Percentiles rank a stretch among this genome's conserved stretches.
Conservation (phyloP, 2,113 vertebrate genomes). For the Morone chrysops region DNA sequence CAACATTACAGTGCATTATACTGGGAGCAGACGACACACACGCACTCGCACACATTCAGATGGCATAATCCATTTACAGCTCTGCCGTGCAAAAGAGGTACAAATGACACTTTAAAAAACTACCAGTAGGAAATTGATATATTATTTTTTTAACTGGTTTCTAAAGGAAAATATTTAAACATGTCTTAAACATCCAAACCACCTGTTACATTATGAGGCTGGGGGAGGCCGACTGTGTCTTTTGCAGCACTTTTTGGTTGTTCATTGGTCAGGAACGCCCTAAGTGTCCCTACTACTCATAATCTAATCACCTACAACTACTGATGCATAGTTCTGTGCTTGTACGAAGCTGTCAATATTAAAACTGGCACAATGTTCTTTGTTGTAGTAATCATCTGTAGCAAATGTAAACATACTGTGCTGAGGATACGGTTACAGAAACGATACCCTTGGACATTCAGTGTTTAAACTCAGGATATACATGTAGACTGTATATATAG, state of each 20-base stretch:
- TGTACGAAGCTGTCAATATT: slow-evolving; percentile 47
- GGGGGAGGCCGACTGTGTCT: slow-evolving; percentile 51
- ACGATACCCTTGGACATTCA: slow-evolving; percentile 54
- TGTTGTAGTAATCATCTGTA: slow-evolving; percentile 37
- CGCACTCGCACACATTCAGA: slow-evolving; percentile 61
- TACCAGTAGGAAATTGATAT: slow-evolving; percentile 65
- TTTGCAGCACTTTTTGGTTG: slow-evolving; percentile 80
- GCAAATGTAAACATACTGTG: slow-evolving; percentile 69
- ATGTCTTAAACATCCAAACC: slow-evolving; percentile 63
- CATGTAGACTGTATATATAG: slow-evolving; percentile 13
- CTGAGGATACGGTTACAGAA: slow-evolving; percentile 47
- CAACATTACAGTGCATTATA: slow-evolving; percentile 79
- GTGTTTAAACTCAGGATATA: slow-evolving; percentile 20
- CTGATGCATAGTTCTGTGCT: slow-evolving; percentile 78
- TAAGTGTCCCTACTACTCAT: slow-evolving; percentile 12
- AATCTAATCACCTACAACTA: slow-evolving; percentile 59
- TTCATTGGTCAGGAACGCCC: slow-evolving; percentile 55
- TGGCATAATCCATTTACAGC: slow-evolving; percentile 70
- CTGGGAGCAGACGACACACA: slow-evolving; percentile 57
- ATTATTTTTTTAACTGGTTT: slow-evolving; percentile 52
- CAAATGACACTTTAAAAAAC: slow-evolving; percentile 76
- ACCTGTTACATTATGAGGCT: slow-evolving; percentile 61
- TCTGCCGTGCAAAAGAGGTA: slow-evolving; percentile 82
- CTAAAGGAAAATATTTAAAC: slow-evolving; percentile 60
- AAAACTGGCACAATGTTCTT: slow-evolving; percentile 54